These are phyloP conservation scores for Nomada fucata DNA, from an alignment of 2,888 invertebrate genomes.

Conservation along the genomic window DNA sequence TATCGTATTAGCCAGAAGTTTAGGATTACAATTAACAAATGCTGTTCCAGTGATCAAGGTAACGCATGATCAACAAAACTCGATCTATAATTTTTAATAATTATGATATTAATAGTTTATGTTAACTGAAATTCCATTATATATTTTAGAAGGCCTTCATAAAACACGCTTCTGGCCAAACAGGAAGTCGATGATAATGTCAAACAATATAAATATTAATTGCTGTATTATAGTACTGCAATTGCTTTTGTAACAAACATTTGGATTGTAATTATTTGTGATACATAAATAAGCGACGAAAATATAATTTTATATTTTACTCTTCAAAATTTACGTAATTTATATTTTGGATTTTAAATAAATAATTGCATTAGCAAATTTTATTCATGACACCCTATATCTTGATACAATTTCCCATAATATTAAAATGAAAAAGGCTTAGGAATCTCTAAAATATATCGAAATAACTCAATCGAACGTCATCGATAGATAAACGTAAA, in stretches of 20 bases:
- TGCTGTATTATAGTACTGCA: not conserved
- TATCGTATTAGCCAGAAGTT: conserved; percentile 90
- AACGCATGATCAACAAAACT: conserved; percentile 41
- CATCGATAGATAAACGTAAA: not conserved
- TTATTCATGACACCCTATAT: not conserved
- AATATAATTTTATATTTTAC: not conserved
- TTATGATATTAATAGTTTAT: not conserved
- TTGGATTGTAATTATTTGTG: not conserved
- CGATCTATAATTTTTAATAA: not conserved
- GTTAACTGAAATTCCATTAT: conserved; percentile 31
- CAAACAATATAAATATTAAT: not conserved
- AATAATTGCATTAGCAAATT: not conserved
- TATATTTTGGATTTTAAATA: not conserved
- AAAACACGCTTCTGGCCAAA: conserved; percentile 74
- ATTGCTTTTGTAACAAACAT: not conserved
- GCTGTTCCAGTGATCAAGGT: conserved; percentile 91
- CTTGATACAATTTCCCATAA: not conserved
- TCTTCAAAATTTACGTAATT: not conserved
- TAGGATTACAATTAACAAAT: conserved; percentile 93
- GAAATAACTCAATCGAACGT: not conserved
- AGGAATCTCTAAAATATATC: not conserved
- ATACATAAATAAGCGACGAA: not conserved
- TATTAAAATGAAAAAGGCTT: not conserved
- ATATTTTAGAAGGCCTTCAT: conserved; percentile 75
- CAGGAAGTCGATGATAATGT: conserved; percentile 9